Evolutionary conservation across 1,140 invertebrate genomes (phyloP).

Genomic region (Drosophila subpulchrella): DNA sequence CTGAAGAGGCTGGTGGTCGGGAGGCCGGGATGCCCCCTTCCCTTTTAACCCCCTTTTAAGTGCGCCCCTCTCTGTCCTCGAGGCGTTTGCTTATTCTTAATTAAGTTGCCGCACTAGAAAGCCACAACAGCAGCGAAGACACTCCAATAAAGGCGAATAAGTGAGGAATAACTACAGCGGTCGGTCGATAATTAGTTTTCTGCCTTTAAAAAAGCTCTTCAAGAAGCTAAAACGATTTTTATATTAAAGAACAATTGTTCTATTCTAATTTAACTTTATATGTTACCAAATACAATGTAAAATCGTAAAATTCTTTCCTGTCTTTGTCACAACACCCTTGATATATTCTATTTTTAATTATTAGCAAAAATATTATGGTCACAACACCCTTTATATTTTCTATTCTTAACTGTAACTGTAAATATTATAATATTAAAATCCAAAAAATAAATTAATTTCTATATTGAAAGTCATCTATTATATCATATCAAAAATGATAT

Average conservation of each 20-base stretch:
- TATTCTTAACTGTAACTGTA: too few relatives aligned
- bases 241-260: neutral
- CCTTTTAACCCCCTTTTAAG: neutral
- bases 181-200: slow-evolving; percentile 17
- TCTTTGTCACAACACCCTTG: too few relatives aligned
- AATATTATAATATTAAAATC: too few relatives aligned
- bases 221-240: neutral
- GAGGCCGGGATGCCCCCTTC: neutral
- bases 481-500: too few relatives aligned
- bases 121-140: slow-evolving; percentile 15
- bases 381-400: too few relatives aligned
- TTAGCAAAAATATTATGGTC: too few relatives aligned
- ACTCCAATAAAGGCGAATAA: slow-evolving; percentile 28
- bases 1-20: slow-evolving; percentile 29
- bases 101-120: slow-evolving; percentile 59
- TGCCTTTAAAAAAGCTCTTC: neutral
- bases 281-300: too few relatives aligned
- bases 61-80: slow-evolving; percentile 17
- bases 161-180: slow-evolving; percentile 15
- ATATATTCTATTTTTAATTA: too few relatives aligned
- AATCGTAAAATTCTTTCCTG: too few relatives aligned
- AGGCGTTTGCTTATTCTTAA: slow-evolving; percentile 74
- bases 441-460: too few relatives aligned
- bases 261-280: too few relatives aligned
- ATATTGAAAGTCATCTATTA: too few relatives aligned